These are phyloP conservation scores for Meloidogyne chitwoodi DNA, from an alignment of 1,140 invertebrate species.

Conservation along the genomic window DNA sequence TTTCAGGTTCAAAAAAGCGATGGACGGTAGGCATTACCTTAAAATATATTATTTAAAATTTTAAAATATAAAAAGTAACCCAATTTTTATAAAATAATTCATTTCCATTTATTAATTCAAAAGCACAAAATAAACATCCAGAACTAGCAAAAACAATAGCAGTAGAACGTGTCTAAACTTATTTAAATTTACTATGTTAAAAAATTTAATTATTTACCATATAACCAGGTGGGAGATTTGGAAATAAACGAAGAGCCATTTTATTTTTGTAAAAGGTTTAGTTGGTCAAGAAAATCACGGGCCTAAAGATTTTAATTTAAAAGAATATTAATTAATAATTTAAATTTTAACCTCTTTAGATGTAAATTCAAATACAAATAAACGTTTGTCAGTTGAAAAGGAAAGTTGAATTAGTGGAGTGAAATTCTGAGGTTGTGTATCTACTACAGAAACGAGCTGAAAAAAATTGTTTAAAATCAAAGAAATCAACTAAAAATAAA, in stretches of 20 bases:
- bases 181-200: no score
- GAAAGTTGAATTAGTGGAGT: conserved; percentile 26
- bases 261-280: background rate
- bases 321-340: no score
- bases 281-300: background rate
- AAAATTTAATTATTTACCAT: background rate
- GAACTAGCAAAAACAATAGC: background rate
- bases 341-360: conserved; percentile 16
- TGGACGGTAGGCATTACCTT: conserved; percentile 31
- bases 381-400: conserved; percentile 16
- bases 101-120: background rate
- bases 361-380: conserved; percentile 34
- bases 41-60: background rate
- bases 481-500: background rate
- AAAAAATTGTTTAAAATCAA: background rate
- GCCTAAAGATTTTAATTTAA: background rate
- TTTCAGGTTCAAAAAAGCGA: conserved; percentile 28
- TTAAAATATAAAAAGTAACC: no score
- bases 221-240: conserved; percentile 41
- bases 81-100: conserved; percentile 10
- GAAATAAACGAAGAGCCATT: conserved; percentile 28
- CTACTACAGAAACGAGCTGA: background rate
- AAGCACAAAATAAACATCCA: conserved; percentile 1
- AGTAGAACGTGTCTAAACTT: background rate
- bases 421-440: background rate